Percentiles rank a stretch among this genome's conserved stretches.
Evolutionary conservation across 2,888 invertebrate species (phyloP).

Genomic region (Drosophila barbarae): DNA sequence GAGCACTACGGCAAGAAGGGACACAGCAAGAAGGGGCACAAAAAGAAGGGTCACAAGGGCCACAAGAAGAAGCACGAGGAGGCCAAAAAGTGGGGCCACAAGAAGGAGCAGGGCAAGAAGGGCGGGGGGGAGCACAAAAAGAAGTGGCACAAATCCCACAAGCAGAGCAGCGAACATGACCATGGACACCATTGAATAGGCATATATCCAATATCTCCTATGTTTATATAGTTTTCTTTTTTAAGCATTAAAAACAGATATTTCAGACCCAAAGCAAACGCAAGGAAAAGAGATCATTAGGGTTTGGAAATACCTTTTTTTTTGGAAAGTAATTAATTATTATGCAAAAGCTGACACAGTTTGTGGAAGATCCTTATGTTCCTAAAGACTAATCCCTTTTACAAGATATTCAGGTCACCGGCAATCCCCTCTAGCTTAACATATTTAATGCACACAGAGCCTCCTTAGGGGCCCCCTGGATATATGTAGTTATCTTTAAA

Average conservation of each 20-base stretch:
- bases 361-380: too few species aligned
- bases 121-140: constrained; percentile 89
- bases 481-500: constrained; percentile 28
- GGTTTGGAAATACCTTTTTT: too few species aligned
- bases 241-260: constrained; percentile 38
- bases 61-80: constrained; percentile 89
- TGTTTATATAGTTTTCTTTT: constrained; percentile 3
- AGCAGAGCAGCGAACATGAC: constrained; percentile 78
- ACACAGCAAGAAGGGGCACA: constrained; percentile 88
- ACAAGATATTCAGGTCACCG: constrained; percentile 1
- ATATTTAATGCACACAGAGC: constrained; percentile 17
- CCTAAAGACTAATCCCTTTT: neutral
- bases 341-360: too few species aligned
- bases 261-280: constrained; percentile 18
- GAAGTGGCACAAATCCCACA: constrained; percentile 85
- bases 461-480: neutral
- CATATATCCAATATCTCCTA: neutral
- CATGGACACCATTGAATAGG: constrained; percentile 54
- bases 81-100: constrained; percentile 87
- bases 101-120: constrained; percentile 88
- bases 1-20: constrained; percentile 91
- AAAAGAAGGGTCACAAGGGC: constrained; percentile 89
- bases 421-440: neutral
- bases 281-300: neutral
- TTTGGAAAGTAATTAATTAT: neutral